Evolutionary conservation across 2,797 vertebrate genomes (phyloP), one percentile per base, ranked within the genome.

Genomic region (Lophius americanus): DNA sequence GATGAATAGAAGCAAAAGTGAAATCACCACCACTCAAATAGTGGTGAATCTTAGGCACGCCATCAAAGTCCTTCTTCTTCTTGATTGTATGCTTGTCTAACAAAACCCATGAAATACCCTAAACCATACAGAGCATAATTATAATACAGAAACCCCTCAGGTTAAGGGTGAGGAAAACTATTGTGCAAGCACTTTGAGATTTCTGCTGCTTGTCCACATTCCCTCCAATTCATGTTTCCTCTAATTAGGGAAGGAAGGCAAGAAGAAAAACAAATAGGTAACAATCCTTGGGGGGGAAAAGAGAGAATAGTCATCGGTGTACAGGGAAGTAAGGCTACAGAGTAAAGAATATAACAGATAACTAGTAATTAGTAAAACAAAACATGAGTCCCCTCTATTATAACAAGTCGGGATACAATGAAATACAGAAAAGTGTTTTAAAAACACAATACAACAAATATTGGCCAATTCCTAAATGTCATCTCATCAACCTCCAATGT

Each of bases 291-390:
- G 4, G 42, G 6, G 6, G 5, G 46, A 23, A 52, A 44, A 4
- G 8, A 9, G 33, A 9, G n/a, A 42, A 44, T 13, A 5, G 9
- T 9, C 1, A 12, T 33, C 11, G 39, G 38, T 14, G 32, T 23
- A 33, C 6, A 52, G n/a, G 37, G 38, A 32, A 55, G 56, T 60
- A 78, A 81, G 74, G 79, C 77, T 72, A 59, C 6, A 38, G 42
- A 9, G 69, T 62, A 39, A 65, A 42, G 9, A 68, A 56, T 41
- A 47, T 61, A 53, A 74, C 6, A 36, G 35, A 38, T 37, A 32
- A 61, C 1, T 23, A 11, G 11, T 50, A 32, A 11, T 44, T 14
- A 58, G 47, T 38, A 44, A 37, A 56, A 59, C 23, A 61, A 39
- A 61, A 43, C 14, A 60, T 36, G 33, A 81, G 41, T 66, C 44